Percentiles rank a stretch among this genome's conserved stretches.
phyloP scores from a whole-genome alignment of 1,140 invertebrate genomes.

The Panulirus ornatus region DNA sequence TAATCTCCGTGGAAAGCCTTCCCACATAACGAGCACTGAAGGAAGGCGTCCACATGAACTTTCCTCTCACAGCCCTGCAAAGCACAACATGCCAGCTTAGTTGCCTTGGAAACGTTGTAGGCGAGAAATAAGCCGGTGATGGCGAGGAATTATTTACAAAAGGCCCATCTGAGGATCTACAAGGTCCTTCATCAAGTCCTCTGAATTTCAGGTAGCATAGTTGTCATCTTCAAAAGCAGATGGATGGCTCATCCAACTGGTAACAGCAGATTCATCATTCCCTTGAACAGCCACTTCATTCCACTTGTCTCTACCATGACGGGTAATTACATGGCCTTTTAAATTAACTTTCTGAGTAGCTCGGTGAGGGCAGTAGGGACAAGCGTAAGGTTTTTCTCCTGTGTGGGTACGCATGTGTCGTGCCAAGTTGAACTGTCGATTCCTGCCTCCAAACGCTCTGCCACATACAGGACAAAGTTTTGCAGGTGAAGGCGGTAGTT shows the following conservation, averaged over 20 bases:
- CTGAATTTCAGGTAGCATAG: constrained; percentile 50
- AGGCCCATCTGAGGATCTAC: background rate
- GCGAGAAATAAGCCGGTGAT: constrained; percentile 41
- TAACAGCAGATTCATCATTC: constrained; percentile 53
- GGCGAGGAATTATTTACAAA: constrained; percentile 12
- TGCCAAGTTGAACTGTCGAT: constrained; percentile 65
- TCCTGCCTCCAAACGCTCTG: constrained; percentile 67
- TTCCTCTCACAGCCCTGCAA: constrained; percentile 69
- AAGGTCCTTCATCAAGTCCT: constrained; percentile 9
- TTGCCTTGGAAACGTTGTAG: constrained; percentile 41
- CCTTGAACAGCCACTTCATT: constrained; percentile 52
- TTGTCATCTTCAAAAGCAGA: constrained; percentile 54
- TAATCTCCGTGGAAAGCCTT: constrained; percentile 81
- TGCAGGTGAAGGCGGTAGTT: constrained; percentile 51
- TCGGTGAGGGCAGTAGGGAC: constrained; percentile 67
- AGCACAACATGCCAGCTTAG: constrained; percentile 71
- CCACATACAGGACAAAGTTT: constrained; percentile 63
- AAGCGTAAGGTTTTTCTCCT: constrained; percentile 64
- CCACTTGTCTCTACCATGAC: constrained; percentile 66
- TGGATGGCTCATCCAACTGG: constrained; percentile 52
- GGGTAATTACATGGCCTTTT: constrained; percentile 64
- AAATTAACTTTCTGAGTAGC: constrained; percentile 67
- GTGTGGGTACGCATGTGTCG: constrained; percentile 67
- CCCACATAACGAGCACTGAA: constrained; percentile 77
- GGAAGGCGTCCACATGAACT: constrained; percentile 65